phyloP scores from a whole-genome alignment of 2,888 invertebrate species.

The Cantharis nigra region DNA sequence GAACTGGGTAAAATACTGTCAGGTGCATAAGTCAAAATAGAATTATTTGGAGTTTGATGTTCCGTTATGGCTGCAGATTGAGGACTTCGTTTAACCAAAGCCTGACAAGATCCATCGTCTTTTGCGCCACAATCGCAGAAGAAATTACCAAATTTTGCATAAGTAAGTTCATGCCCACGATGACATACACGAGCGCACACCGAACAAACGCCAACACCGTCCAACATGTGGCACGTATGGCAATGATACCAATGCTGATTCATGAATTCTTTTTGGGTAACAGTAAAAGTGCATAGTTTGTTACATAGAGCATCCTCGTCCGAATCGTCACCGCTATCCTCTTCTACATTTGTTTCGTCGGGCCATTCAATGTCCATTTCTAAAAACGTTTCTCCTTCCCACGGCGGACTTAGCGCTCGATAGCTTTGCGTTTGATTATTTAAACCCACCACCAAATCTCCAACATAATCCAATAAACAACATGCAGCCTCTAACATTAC shows the following conservation, averaged over 20 bases:
- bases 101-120: constrained; percentile 80
- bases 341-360: constrained; percentile 88
- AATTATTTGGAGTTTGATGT: constrained; percentile 21
- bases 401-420: constrained; percentile 70
- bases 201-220: constrained; percentile 97
- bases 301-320: constrained; percentile 89
- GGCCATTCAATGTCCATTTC: constrained; percentile 83
- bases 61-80: constrained; percentile 52
- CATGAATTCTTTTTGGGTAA: constrained; percentile 97
- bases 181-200: constrained; percentile 98
- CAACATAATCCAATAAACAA: constrained; percentile 81
- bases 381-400: constrained; percentile 78
- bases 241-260: constrained; percentile 99
- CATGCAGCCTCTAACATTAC: constrained; percentile 77
- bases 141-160: constrained; percentile 98
- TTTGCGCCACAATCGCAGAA: constrained; percentile 99
- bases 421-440: constrained; percentile 36
- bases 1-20: constrained; percentile 63
- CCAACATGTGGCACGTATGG: constrained; percentile 98
- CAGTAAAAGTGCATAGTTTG: constrained; percentile 94
- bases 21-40: constrained; percentile 54
- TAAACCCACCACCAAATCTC: constrained; percentile 71
- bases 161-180: constrained; percentile 93
- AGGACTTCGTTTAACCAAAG: constrained; percentile 65
- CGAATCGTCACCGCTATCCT: constrained; percentile 94